phyloP scores from a whole-genome alignment of 2,888 invertebrate species.

The Brenthis ino region DNA sequence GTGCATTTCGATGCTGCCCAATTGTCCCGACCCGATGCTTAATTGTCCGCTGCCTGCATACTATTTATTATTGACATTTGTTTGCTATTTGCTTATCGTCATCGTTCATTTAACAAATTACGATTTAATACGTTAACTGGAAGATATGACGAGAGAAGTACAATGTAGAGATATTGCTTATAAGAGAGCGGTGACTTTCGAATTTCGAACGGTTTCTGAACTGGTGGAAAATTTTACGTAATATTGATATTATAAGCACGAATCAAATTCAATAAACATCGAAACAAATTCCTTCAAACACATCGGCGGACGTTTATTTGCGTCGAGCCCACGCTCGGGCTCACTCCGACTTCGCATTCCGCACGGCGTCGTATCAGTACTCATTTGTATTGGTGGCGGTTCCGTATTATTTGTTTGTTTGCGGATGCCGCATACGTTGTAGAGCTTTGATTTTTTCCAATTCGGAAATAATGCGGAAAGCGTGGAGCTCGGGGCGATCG shows the following conservation, averaged over 20 bases:
- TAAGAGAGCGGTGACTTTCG: too few species aligned
- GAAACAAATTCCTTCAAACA: conserved; percentile 77
- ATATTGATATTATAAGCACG: conserved; percentile 67
- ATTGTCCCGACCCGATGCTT: conserved; percentile 73
- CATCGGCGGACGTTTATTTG: conserved; percentile 77
- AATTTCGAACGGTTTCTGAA: neutral
- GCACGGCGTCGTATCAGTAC: conserved; percentile 63
- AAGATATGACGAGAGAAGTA: neutral
- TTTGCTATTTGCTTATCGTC: conserved; percentile 61
- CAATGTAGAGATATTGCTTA: too few species aligned
- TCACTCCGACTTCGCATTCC: conserved; percentile 71
- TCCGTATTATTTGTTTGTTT: conserved; percentile 81
- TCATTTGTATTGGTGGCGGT: conserved; percentile 79
- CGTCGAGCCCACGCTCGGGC: conserved; percentile 70
- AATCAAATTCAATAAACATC: conserved; percentile 75
- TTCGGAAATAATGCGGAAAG: conserved; percentile 77
- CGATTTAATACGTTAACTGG: neutral
- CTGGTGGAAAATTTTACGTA: conserved; percentile 26
- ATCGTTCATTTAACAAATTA: conserved; percentile 49
- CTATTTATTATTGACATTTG: conserved; percentile 77
- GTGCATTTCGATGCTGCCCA: conserved; percentile 79
- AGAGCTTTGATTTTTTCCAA: conserved; percentile 80
- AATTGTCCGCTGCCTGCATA: conserved; percentile 64
- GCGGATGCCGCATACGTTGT: conserved; percentile 72
- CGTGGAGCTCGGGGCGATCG: conserved; percentile 69